Base-by-base conservation (phyloP, 2,888 invertebrate species). In the Cerastis rubricosa region DNA sequence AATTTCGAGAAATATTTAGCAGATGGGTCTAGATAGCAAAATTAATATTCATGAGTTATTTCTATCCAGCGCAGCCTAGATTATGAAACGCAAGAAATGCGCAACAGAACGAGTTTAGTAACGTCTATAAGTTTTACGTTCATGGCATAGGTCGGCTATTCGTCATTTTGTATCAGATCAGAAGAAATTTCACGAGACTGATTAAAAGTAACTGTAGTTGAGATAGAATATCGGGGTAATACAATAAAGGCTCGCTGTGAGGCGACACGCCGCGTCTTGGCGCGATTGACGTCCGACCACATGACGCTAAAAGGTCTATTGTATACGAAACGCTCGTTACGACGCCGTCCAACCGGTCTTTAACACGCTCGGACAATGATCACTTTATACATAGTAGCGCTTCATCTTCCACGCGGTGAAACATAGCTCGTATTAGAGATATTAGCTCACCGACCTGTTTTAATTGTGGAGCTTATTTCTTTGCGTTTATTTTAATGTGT, bases 251-350 rank as follows among this genome's bases (percentile, higher is more conserved):
- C 88, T 84, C 86, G 89, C 91, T 89, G 93, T 94, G 93, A 90
- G 90, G 89, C 90, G 92, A 85, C 89, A 90, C 71, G 81, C 83
- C 89, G 91, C 91, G 91, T 91, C 90, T 90, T 87, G 80, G 69
- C 84, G 90, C 92, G 96, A 96, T 96, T 96, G 96, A 96, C 96
- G 94, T 92, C 90, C 92, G 91, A 92, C 93, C 94, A 92, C 93
- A 92, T 96, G 96, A 96, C 96, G 95, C 94, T 96, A 96, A 96
- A 96, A 96, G 96, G 96, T 95, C 96, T 96, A 96, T 96, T 96
- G 96, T 96, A 96, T 96, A 95, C 96, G 94, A 94, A 94, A 93
- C 90, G 94, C 96, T 96, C 96, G 96, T 96, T 96, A 96, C 92
- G 90, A 91, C 92, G 90, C 90, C 91, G 90, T 90, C 93, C 93